Conservation (phyloP, 2,888 invertebrate genomes). For the Stenoptilia bipunctidactyla region DNA sequence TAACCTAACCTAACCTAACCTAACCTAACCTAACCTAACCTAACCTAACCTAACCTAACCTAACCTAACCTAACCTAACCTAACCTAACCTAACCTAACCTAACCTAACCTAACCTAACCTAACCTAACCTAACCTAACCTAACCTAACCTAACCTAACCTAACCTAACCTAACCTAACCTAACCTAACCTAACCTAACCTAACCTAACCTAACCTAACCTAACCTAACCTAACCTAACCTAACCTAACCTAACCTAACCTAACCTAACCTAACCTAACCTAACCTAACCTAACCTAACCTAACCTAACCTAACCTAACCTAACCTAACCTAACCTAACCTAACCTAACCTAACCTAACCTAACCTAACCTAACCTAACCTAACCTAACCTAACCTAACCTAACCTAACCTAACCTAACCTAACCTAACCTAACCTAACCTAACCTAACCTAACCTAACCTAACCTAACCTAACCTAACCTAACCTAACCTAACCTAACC, state of each 20-base stretch:
- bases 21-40: slow-evolving; percentile 13
- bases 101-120: slow-evolving; percentile 19
- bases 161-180: slow-evolving; percentile 17
- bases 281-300: slow-evolving; percentile 13
- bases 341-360: slow-evolving; percentile 13
- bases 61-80: neutral
- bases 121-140: slow-evolving; percentile 19
- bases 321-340: slow-evolving; percentile 12
- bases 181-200: slow-evolving; percentile 16
- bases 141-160: slow-evolving; percentile 18
- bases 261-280: slow-evolving; percentile 13
- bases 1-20: slow-evolving; percentile 12
- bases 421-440: slow-evolving; percentile 14
- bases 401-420: slow-evolving; percentile 14
- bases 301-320: slow-evolving; percentile 15
- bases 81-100: slow-evolving; percentile 12
- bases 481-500: slow-evolving; percentile 9
- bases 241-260: slow-evolving; percentile 19
- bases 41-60: slow-evolving; percentile 4
- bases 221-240: slow-evolving; percentile 19
- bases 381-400: slow-evolving; percentile 12
- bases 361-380: slow-evolving; percentile 12
- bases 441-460: slow-evolving; percentile 10
- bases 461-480: slow-evolving; percentile 9
- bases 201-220: slow-evolving; percentile 15